Evolutionary conservation across 2,113 vertebrate species (phyloP), one percentile per base, ranked within the genome.

Genomic region (Tetraodon nigroviridis): DNA sequence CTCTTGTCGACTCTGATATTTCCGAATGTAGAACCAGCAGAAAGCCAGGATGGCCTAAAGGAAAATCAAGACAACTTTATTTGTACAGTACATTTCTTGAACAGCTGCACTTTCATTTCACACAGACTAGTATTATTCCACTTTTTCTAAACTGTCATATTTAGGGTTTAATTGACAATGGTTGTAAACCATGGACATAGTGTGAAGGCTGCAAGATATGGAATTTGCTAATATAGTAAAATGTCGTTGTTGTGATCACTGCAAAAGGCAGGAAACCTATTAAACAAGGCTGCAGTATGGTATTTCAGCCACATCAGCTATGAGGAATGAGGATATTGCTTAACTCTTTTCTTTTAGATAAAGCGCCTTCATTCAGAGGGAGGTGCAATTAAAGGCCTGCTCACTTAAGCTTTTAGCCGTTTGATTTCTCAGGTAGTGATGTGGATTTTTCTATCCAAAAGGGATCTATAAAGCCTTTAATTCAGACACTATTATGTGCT

Each of bases 1-100:
- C 86, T 99, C 95, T 54, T 92, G 92, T 1, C 91, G 93, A 85
- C 96, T 99, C 79, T 99, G 96, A 80, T 96, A 99, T 82, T 95
- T 97, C 27, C 97, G 92, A 55, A 99, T 94, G 56, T 99, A 99
- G 80, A 97, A 79, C 97, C 97, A 99, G 77, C 93, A 98, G 83
- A 99, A 99, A 27, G 86, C 89, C 20, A 99, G 82, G 81, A 99
- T 98, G 11, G 85, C 90, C 97, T 99, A 69, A 64, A 91, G 21
- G 0, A 77, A 4, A 78, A 37, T 24, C 16, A 51, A 24, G 7
- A 16, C 6, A 22, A 51, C 0, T 46, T 16, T 46, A n/a, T 16
- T n/a, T 46, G 44, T 3, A 27, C 24, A 27, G 24, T 27, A 27
- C 24, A 27, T 2, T 27, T 27, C 24, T 27, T 6, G 24, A 27